Evolutionary conservation across 2,113 vertebrate species (phyloP), one percentile per base, ranked within the genome.

Genomic region (Chiloscyllium plagiosum): DNA sequence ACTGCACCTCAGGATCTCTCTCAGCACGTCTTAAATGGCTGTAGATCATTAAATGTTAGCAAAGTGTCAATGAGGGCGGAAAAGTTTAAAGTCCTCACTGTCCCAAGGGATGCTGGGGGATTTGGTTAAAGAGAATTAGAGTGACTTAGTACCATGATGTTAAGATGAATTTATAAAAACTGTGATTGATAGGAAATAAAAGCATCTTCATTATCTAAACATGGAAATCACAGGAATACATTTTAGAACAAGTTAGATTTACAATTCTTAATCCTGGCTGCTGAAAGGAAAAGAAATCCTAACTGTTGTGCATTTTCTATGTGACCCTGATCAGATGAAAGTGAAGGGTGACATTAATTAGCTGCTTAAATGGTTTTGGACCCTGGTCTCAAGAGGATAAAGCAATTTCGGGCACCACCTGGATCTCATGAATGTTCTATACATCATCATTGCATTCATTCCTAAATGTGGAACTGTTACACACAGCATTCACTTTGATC

Each of bases 361-460:
- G 87, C 26, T 90, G 52, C 26, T 33, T 90, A 90, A 61, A 15
- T 33, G 50, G 52, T 61, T 90, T 90, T 61, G 87, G 87, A 90
- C 13, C 13, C 52, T 65, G 3, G 24, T 90, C 87, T 33, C 13
- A 12, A 61, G 87, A 90, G 13, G 22, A 56, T 89, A 52, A 61
- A 52, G 86, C 86, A 89, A 29, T 61, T 90, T 65, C 33, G 13
- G 87, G 87, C 10, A 90, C 24, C 87, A 90, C 87, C 87, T 90
- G 87, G 87, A 90, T 90, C 52, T 90, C 12, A 33, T 90, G 87
- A 90, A 90, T 61, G 26, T 61, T 90, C 87, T 1, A 90, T n/a
- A 90, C 52, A 90, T 90, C 87, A 90, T 90, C 87, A 56, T 61
- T 90, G 61, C 10, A 90, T 33, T 52, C 86, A 26, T 89, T 56